A percentile compares a stretch with the other conserved stretches of the same genome.
These are phyloP conservation scores for Notiomystis cincta DNA, from an alignment of 2,113 vertebrate genomes.

Conservation along the genomic window DNA sequence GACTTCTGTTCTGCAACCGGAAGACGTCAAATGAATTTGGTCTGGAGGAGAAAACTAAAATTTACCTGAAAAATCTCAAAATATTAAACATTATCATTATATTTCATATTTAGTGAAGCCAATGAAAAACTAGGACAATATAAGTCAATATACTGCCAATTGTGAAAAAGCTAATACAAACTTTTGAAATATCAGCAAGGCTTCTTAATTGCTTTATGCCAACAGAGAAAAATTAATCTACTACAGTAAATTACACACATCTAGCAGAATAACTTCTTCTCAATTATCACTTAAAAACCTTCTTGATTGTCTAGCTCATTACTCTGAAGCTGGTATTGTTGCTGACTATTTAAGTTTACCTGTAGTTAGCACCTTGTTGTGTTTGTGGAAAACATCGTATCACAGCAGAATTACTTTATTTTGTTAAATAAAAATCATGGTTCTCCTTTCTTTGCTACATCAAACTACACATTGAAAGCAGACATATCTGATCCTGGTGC, in stretches of 20 bases:
- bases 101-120: neutral
- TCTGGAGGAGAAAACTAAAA: neutral
- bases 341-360: slow-evolving; percentile 10
- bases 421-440: slow-evolving; percentile 17
- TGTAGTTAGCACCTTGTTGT: neutral
- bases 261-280: slow-evolving; percentile 11
- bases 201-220: neutral
- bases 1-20: neutral
- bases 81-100: neutral
- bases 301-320: slow-evolving; percentile 29
- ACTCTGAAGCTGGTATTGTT: slow-evolving; percentile 1
- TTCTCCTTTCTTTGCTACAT: neutral
- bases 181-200: slow-evolving; percentile 3
- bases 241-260: slow-evolving; percentile 9
- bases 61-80: neutral
- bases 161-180: neutral
- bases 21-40: neutral
- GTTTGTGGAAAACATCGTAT: neutral
- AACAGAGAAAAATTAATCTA: neutral
- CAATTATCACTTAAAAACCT: slow-evolving; percentile 12
- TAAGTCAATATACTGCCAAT: neutral
- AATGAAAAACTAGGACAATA: neutral
- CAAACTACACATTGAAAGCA: neutral
- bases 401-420: neutral
- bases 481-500: neutral